A percentile compares a stretch with the other conserved stretches of the same genome.
These are phyloP conservation scores for Ophonus ardosiacus DNA, from an alignment of 2,888 invertebrate species.

Conservation along the genomic window DNA sequence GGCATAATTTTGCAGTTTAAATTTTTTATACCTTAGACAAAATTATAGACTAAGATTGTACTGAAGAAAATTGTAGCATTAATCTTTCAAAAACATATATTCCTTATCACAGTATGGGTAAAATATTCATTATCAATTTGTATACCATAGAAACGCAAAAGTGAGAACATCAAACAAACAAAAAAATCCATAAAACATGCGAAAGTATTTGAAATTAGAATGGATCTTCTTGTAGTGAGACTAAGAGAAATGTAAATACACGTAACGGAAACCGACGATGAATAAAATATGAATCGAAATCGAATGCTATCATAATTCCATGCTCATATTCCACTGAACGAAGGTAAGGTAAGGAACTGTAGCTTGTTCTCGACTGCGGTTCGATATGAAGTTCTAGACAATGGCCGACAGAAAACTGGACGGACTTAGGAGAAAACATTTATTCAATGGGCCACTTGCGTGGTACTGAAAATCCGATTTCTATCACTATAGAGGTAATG, in stretches of 20 bases:
- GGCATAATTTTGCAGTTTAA: constrained; percentile 23
- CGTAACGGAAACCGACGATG: constrained; percentile 50
- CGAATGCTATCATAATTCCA: constrained; percentile 60
- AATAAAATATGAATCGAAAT: constrained; percentile 63
- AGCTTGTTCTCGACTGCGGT: background rate
- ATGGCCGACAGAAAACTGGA: background rate
- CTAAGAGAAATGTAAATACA: constrained; percentile 60
- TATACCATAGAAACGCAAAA: constrained; percentile 40
- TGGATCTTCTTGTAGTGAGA: constrained; percentile 22
- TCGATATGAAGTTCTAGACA: constrained; percentile 28
- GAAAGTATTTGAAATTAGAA: constrained; percentile 46
- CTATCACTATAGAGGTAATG: too few species aligned
- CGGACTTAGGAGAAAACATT: background rate
- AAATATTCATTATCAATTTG: constrained; percentile 49
- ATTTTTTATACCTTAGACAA: background rate
- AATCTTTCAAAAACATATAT: constrained; percentile 26
- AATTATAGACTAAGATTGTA: constrained; percentile 19
- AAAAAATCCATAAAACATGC: constrained; percentile 49
- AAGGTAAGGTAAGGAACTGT: background rate
- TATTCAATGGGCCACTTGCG: background rate
- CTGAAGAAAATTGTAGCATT: constrained; percentile 28
- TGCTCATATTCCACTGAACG: constrained; percentile 43
- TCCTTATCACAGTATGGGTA: constrained; percentile 1
- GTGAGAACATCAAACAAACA: constrained; percentile 50
- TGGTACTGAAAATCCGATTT: too few species aligned